Percentiles rank a stretch among this genome's conserved stretches.
phyloP scores from a whole-genome alignment of 2,888 invertebrate species.

The Drosophila austrosaltans region DNA sequence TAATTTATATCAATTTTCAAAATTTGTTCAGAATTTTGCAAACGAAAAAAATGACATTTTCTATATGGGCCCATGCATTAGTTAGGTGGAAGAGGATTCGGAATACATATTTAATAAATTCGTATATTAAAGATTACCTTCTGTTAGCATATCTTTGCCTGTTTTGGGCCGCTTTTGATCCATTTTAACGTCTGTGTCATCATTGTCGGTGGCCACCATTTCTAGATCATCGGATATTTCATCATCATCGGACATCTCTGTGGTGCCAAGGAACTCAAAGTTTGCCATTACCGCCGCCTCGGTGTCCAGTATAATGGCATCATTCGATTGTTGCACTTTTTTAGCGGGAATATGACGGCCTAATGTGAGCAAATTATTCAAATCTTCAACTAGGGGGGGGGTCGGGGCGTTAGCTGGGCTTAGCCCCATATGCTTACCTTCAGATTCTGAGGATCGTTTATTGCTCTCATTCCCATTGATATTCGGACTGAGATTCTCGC shows the following conservation, averaged over 20 bases:
- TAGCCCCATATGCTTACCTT: constrained; percentile 83
- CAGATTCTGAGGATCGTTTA: constrained; percentile 87
- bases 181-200: constrained; percentile 85
- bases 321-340: constrained; percentile 88
- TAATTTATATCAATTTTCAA: neutral
- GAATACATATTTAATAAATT: neutral
- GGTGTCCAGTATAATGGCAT: constrained; percentile 90
- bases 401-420: constrained; percentile 25
- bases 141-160: constrained; percentile 83
- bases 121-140: constrained; percentile 74
- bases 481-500: constrained; percentile 88
- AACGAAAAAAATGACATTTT: neutral
- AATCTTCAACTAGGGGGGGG: constrained; percentile 71
- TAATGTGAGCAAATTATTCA: constrained; percentile 81
- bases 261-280: constrained; percentile 95
- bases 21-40: neutral
- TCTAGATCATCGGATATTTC: constrained; percentile 89
- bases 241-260: constrained; percentile 95
- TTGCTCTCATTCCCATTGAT: constrained; percentile 89
- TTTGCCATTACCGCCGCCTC: constrained; percentile 98
- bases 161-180: constrained; percentile 84
- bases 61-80: constrained; percentile 10
- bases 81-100: constrained; percentile 10
- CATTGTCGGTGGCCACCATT: constrained; percentile 86
- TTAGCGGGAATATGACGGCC: constrained; percentile 87